Evolutionary conservation across 2,797 vertebrate genomes (phyloP).

Genomic region (Pipistrellus kuhlii): DNA sequence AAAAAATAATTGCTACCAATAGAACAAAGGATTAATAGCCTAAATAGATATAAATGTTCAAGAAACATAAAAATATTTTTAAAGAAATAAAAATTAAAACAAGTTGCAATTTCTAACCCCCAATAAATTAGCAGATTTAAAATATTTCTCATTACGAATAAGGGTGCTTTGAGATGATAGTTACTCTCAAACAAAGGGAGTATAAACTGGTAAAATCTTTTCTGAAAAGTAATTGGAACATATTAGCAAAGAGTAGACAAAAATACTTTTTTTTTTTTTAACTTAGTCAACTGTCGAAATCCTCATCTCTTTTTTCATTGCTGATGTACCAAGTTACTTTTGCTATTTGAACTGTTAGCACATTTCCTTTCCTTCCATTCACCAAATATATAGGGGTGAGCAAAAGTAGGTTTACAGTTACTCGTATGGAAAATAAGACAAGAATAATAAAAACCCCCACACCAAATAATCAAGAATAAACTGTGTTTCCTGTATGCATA

Average conservation of each 20-base stretch:
- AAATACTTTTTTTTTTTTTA: background rate
- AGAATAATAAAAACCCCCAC: background rate
- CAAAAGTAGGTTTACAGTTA: background rate
- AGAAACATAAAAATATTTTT: slow-evolving; percentile 20
- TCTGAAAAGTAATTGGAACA: slow-evolving; percentile 34
- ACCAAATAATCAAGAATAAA: background rate
- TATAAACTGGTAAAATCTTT: slow-evolving; percentile 55
- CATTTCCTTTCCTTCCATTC: background rate
- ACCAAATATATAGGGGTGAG: background rate
- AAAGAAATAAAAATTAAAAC: slow-evolving; percentile 41
- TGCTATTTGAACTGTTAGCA: background rate
- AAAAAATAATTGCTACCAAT: slow-evolving; percentile 29
- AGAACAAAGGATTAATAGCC: slow-evolving; percentile 51
- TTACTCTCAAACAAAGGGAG: background rate
- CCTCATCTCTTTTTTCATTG: background rate
- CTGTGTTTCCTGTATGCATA: background rate
- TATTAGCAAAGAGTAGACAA: background rate
- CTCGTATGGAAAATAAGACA: background rate
- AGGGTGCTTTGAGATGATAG: slow-evolving; percentile 32
- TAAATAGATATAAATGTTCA: slow-evolving; percentile 21
- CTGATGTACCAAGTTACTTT: background rate
- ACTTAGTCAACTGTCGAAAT: slow-evolving; percentile 12
- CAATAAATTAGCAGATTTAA: slow-evolving; percentile 15
- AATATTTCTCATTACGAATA: slow-evolving; percentile 7
- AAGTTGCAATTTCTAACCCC: background rate